phyloP scores from a whole-genome alignment of 2,888 invertebrate species.

The Acanthosepion pharaonis region DNA sequence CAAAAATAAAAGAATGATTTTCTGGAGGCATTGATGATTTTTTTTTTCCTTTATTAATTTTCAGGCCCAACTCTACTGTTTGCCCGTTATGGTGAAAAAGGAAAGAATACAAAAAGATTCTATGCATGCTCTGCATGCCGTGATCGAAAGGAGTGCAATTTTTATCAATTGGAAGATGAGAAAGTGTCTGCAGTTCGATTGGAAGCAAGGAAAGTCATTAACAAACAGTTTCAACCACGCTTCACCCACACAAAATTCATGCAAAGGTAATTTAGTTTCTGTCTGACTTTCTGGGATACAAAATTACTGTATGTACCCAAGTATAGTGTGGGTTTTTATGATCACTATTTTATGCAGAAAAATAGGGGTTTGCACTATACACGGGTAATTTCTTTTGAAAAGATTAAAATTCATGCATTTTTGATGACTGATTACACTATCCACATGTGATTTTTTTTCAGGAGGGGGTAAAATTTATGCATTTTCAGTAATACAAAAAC shows the following conservation, averaged over 20 bases:
- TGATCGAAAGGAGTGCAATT: conserved; percentile 84
- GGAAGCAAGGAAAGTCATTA: conserved; percentile 76
- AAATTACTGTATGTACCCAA: too few relatives aligned
- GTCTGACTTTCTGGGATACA: too few relatives aligned
- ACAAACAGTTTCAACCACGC: conserved; percentile 45
- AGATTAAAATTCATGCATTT: too few relatives aligned
- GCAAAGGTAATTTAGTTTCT: conserved; percentile 53
- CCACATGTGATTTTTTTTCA: too few relatives aligned
- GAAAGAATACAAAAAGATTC: conserved; percentile 76
- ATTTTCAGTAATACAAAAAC: too few relatives aligned
- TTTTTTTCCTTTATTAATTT: conserved; percentile 45
- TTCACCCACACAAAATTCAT: conserved; percentile 52
- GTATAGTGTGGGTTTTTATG: too few relatives aligned
- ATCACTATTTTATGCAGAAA: too few relatives aligned
- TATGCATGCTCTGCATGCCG: conserved; percentile 90
- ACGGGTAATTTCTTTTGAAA: too few relatives aligned
- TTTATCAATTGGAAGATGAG: conserved; percentile 80
- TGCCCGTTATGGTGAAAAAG: conserved; percentile 54
- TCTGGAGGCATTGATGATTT: not conserved
- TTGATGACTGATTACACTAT: too few relatives aligned
- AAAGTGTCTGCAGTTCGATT: conserved; percentile 74
- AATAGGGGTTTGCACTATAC: too few relatives aligned
- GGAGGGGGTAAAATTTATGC: too few relatives aligned
- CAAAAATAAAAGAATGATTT: not conserved
- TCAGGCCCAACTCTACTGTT: conserved; percentile 66